Evolutionary conservation across 2,113 vertebrate genomes (phyloP), one percentile per base, ranked within the genome.

Genomic region (Rhagologus leucostigma): DNA sequence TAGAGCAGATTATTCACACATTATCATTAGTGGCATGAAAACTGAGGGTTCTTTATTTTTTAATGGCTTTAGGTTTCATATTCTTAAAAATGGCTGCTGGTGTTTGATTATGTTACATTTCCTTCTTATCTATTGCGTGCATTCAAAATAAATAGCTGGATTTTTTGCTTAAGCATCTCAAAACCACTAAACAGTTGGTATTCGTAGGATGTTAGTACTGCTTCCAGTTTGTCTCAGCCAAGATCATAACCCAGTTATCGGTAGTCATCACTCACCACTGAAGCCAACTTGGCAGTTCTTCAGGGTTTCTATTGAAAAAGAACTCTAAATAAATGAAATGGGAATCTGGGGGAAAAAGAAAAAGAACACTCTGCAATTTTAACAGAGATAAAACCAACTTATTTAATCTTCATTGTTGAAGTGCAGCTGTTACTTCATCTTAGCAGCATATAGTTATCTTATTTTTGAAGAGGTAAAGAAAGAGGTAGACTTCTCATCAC

Each of bases 241-340:
- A 82, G 73, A 89, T 80, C 81, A 80, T 88, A 89, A 70, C 60
- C 55, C 64, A 94, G 75, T 92, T 95, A 96, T 63, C 50, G 63
- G 39, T 57, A 86, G 85, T 85, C 86, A 94, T 87, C 87, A 70
- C 59, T 91, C 71, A 93, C 65, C 78, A 85, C 33, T 78, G 82
- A 44, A 84, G 87, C 27, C 62, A 89, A 33, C 14, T 84, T 95
- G 95, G 91, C 78, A 86, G 41, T 32, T 71, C 41, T 69, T 94
- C n/a, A 93, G 80, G 17, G 6, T 86, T 94, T 87, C 87, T 69
- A 37, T 90, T 90, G 56, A 90, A 93, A 92, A 96, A 71, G 15
- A 41, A 20, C 11, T 89, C 41, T 39, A 63, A 93, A 81, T 56
- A 95, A 82, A 59, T 63, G 11, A 90, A 93, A 83, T 12, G 14